Base-by-base conservation (phyloP, 2,797 vertebrate genomes). In the Molossus alvarezi region DNA sequence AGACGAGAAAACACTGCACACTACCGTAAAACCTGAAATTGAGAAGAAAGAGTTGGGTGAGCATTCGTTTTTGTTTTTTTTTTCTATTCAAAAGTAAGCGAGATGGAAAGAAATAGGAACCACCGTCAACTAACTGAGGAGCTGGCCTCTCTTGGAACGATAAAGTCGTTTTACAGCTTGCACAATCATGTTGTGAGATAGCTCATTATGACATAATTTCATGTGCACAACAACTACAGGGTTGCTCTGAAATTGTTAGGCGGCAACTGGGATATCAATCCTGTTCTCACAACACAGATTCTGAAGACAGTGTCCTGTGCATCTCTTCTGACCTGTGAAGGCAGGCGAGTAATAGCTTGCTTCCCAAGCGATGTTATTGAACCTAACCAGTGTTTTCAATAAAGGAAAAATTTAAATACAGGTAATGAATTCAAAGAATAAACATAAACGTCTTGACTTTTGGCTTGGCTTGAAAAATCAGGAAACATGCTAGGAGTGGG, bases 161-260 rank as follows among this genome's bases (percentile, higher is more conserved):
- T 62, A 73, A 95, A 88, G 83, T 13, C 17, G 57, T 82, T 93
- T 91, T 69, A 79, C 4, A 82, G 60, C 62, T 37, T 82, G 23
- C 13, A 81, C 20, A 48, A 51, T 81, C 76, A 51, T 93, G 69
- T 73, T 85, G 89, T 7, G 23, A 90, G 76, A 33, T 62, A 37
- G n/a, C 88, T 95, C 81, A 83, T 81, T 81, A 93, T 33, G 53
- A 72, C 41, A 84, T 65, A 58, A 73, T 90, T 90, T 95, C 64
- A 92, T 11, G 65, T 58, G 73, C 20, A n/a, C 89, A 60, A 95
- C 80, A 93, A 83, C 88, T 10, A 80, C 37, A 83, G 29, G 60
- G 69, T 41, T 48, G 80, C 60, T 84, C 18, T 81, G 76, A 84
- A 72, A 87, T 57, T 60, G 55, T 65, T 91, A 83, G 62, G 58